Percentiles rank a stretch among this genome's conserved stretches.
Conservation (phyloP, 2,113 vertebrate genomes). For the Nesoenas mayeri region DNA sequence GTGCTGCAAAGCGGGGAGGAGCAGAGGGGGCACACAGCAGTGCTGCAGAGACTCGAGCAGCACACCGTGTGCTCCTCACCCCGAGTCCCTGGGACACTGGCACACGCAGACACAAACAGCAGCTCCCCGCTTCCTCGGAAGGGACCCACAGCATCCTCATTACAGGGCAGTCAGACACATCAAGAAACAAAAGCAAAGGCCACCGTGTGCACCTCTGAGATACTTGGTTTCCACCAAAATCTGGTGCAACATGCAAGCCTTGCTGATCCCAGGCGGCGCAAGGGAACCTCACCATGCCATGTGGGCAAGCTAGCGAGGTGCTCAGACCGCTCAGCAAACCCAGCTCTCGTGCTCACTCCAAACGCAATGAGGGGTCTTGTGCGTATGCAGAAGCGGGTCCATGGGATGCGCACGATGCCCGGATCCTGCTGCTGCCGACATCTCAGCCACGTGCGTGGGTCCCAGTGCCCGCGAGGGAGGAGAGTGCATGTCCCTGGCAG, state of each 20-base stretch:
- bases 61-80: background rate
- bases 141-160: background rate
- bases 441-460: accelerated
- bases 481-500: background rate
- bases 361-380: background rate
- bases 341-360: background rate
- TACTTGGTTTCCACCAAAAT: background rate
- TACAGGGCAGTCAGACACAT: background rate
- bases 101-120: background rate
- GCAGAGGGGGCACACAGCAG: background rate
- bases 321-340: background rate
- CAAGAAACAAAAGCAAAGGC: background rate
- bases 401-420: accelerated
- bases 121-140: background rate
- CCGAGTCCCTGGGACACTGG: background rate
- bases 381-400: background rate
- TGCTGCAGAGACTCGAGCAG: background rate
- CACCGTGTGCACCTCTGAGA: background rate
- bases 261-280: background rate
- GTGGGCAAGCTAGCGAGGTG: too few relatives aligned
- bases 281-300: accelerated
- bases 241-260: background rate
- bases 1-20: background rate
- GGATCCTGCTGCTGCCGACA: accelerated
- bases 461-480: background rate